Base-by-base conservation (phyloP, 2,888 invertebrate genomes). In the Dynastes tityus region DNA sequence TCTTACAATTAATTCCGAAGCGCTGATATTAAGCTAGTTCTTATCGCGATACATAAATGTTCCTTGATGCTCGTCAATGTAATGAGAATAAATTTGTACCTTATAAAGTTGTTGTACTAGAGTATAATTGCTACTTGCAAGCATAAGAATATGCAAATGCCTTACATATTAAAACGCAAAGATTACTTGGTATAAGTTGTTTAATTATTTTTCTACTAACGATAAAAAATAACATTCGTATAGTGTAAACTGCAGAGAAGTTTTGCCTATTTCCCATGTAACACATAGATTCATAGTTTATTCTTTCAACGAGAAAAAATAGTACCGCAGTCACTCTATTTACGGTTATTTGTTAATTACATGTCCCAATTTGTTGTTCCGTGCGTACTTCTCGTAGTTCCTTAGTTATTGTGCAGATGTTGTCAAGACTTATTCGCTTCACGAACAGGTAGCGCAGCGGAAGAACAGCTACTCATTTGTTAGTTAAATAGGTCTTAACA, bases 341-440 rank as follows among this genome's bases (percentile, higher is more conserved):
- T 58, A 73, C 73, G 45, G 73, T 73, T 73, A 73, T 37, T 73
- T 73, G 73, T 22, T 58, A 58, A 73, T 58, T 73, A 22, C 16
- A 40, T 40, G 58, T 58, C 37, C 58, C 22, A 61, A 73, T 58
- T 73, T 55, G 13, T 58, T 40, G 29, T 73, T 58, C 58, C 73
- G 58, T 22, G 9, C n/a, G 11, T 45, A 61, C 22, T 73, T 55
- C 58, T 58, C 58, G 37, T 73, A 40, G 58, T 71, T 58, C 58
- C 71, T 73, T 53, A 70, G 49, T 49, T 37, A 22, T 16, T n/a
- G 4, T 51, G 53, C 51, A 51, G 70, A 45, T 70, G n/a, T n/a
- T 70, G n/a, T n/a, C 8, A 55, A 55, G 55, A 55, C 8, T 55
- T 22, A 13, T 51, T 29, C 16, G 37, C 16, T 55, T 29, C 9